Conservation (phyloP, 2,888 invertebrate genomes). For the Tridacna gigas region DNA sequence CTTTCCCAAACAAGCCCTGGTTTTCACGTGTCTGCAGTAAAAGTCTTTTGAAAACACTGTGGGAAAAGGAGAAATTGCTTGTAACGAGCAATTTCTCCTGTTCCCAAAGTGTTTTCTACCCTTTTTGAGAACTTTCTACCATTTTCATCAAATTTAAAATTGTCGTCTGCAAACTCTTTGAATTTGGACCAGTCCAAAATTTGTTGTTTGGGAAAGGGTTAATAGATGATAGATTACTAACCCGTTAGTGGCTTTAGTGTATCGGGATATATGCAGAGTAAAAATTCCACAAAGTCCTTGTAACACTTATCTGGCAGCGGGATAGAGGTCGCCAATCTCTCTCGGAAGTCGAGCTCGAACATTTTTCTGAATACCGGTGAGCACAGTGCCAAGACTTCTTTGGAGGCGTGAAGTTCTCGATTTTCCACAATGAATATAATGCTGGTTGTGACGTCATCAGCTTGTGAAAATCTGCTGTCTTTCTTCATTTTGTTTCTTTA, state of each 20-base stretch:
- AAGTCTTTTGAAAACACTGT: too few relatives aligned
- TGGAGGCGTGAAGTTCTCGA: conserved; percentile 57
- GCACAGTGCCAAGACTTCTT: conserved; percentile 61
- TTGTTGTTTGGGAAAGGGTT: too few relatives aligned
- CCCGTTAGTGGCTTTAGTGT: conserved; percentile 59
- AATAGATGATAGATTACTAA: neutral
- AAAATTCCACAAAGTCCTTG: conserved; percentile 63
- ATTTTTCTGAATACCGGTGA: conserved; percentile 68
- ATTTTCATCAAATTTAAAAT: too few relatives aligned
- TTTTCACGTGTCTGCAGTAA: too few relatives aligned
- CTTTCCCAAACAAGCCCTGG: too few relatives aligned
- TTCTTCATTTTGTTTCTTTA: conserved; percentile 36
- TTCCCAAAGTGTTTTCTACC: too few relatives aligned
- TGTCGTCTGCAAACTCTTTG: too few relatives aligned
- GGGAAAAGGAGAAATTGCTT: too few relatives aligned
- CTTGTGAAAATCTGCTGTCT: conserved; percentile 42
- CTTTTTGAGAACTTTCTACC: too few relatives aligned
- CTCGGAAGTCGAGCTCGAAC: conserved; percentile 68
- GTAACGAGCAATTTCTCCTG: too few relatives aligned
- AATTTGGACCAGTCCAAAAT: too few relatives aligned
- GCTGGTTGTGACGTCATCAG: conserved; percentile 56
- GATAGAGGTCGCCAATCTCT: conserved; percentile 57
- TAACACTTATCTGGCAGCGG: conserved; percentile 67
- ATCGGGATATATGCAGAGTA: conserved; percentile 66
- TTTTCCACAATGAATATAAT: conserved; percentile 62